Evolutionary conservation across 2,888 invertebrate genomes (phyloP).

Genomic region (Eulithis prunata): DNA sequence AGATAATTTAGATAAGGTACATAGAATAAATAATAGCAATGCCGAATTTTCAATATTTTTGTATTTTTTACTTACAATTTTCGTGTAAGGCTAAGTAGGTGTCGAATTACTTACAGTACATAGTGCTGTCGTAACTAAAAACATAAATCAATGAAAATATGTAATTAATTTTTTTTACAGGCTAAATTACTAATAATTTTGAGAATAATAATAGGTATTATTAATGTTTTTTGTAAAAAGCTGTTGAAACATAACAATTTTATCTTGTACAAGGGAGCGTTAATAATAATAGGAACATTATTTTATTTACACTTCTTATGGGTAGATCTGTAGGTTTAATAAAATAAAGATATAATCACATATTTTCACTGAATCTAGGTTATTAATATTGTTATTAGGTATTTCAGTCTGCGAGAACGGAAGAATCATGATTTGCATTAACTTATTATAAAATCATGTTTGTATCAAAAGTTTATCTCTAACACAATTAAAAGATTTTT

Average conservation of each 20-base stretch:
- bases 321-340: background rate
- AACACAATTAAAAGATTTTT: background rate
- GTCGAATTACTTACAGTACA: conserved; percentile 53
- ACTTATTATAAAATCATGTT: no score
- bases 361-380: conserved; percentile 45
- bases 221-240: conserved; percentile 9
- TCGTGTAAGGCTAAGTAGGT: conserved; percentile 61
- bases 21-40: conserved; percentile 28
- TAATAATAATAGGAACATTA: conserved; percentile 47
- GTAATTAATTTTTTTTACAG: conserved; percentile 21
- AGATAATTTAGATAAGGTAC: background rate
- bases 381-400: conserved; percentile 38
- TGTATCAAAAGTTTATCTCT: no score
- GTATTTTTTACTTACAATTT: conserved; percentile 61
- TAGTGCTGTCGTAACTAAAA: conserved; percentile 57
- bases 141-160: conserved; percentile 40
- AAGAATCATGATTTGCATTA: conserved; percentile 42
- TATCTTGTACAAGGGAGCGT: conserved; percentile 23
- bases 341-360: conserved; percentile 44
- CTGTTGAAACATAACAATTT: conserved; percentile 18
- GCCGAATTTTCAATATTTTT: conserved; percentile 48
- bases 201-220: background rate
- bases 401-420: conserved; percentile 67
- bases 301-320: conserved; percentile 31
- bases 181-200: no score